These are phyloP conservation scores for Scaptomyza polygonia DNA, from an alignment of 2,888 invertebrate genomes.

Conservation along the genomic window DNA sequence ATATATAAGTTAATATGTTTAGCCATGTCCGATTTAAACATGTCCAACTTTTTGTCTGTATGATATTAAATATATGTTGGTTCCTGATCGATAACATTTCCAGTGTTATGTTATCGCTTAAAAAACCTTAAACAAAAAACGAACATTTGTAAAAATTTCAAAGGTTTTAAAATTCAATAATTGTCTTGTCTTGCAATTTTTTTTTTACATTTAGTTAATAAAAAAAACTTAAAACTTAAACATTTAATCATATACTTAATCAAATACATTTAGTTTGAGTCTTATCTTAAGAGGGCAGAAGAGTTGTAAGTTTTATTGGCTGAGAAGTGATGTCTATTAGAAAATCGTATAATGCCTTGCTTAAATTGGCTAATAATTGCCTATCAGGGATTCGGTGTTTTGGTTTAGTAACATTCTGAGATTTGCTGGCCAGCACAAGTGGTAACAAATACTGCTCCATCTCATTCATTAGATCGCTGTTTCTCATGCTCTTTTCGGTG, in stretches of 20 bases:
- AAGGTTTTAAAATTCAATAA: no score
- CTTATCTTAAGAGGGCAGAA: neutral
- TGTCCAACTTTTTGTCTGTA: neutral
- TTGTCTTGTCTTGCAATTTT: no score
- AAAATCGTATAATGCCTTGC: neutral
- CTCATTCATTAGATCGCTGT: neutral
- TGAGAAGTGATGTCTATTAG: neutral
- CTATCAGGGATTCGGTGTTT: no score
- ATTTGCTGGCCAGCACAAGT: conserved; percentile 25
- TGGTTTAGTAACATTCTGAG: neutral
- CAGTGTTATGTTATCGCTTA: no score
- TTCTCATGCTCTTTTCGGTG: neutral
- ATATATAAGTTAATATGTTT: no score
- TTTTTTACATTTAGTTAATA: no score
- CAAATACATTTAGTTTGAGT: no score
- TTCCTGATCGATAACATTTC: no score
- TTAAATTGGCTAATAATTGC: neutral
- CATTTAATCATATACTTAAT: no score
- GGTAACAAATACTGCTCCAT: conserved; percentile 13
- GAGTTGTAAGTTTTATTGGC: neutral
- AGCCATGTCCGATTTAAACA: neutral
- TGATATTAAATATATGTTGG: neutral
- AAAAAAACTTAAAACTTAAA: no score
- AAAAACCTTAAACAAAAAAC: no score
- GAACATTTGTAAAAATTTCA: no score